These are phyloP conservation scores for Phrynosoma platyrhinos DNA, from an alignment of 2,113 vertebrate species.

Conservation along the genomic window DNA sequence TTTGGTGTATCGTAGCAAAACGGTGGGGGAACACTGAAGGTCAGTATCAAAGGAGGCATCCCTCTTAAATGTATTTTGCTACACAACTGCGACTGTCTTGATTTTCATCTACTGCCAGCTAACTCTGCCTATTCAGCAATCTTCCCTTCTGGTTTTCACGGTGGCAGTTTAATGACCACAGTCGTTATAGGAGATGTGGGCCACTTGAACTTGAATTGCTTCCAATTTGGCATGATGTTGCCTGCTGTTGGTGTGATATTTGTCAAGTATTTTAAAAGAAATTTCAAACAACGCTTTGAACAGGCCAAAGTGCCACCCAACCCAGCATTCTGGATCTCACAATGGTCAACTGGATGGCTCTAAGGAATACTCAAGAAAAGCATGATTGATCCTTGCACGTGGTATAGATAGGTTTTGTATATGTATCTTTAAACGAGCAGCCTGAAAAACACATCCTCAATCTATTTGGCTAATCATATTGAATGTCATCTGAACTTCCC, in stretches of 20 bases:
- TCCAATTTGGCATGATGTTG: not conserved
- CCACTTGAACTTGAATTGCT: not conserved
- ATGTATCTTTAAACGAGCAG: not conserved
- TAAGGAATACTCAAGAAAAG: no score
- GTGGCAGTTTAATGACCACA: not conserved
- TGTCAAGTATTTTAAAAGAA: not conserved
- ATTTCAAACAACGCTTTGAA: not conserved
- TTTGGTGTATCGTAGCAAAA: not conserved
- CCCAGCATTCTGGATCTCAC: not conserved
- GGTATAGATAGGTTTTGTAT: not conserved
- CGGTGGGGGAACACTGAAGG: not conserved
- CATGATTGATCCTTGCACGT: not conserved
- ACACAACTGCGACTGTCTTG: not conserved
- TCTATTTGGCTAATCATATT: not conserved
- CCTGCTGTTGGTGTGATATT: no score
- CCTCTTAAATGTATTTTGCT: not conserved
- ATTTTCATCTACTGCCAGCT: not conserved
- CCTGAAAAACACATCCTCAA: not conserved
- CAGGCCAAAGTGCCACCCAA: not conserved
- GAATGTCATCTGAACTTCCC: not conserved
- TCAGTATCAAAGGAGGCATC: not conserved
- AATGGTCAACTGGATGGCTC: not conserved
- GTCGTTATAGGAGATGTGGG: not conserved
- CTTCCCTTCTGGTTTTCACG: not conserved
- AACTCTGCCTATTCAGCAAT: slow-evolving; percentile 1